Conservation (phyloP, 1,140 invertebrate genomes). For the Euschistus heros region DNA sequence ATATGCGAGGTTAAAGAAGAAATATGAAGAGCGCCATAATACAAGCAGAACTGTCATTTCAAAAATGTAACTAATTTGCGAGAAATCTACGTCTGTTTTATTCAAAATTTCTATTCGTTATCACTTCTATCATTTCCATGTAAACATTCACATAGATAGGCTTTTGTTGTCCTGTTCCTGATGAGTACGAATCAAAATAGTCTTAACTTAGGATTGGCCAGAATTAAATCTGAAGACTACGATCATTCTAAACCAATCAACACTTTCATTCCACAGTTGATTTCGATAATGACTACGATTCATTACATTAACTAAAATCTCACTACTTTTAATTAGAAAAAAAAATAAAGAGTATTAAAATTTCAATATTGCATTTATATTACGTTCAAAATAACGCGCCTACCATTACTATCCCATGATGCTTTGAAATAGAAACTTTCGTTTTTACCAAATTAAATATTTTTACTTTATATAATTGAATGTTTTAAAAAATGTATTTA, state of each 20-base stretch:
- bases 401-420: constrained; percentile 53
- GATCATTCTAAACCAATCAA: too few relatives aligned
- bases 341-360: constrained; percentile 25
- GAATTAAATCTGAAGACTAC: background rate
- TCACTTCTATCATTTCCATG: too few relatives aligned
- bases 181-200: constrained; percentile 10
- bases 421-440: constrained; percentile 26
- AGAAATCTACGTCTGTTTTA: background rate
- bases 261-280: too few relatives aligned
- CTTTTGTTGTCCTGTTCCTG: background rate
- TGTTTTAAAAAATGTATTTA: too few relatives aligned
- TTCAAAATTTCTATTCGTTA: background rate
- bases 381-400: constrained; percentile 61
- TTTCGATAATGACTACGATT: too few relatives aligned
- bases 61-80: constrained; percentile 10
- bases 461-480: background rate
- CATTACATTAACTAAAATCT: too few relatives aligned
- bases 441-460: background rate
- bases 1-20: constrained; percentile 13
- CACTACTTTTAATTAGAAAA: too few relatives aligned
- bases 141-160: background rate
- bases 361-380: constrained; percentile 40
- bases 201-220: background rate
- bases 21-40: constrained; percentile 9
- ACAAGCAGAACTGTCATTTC: constrained; percentile 9